Base-by-base conservation (phyloP, 1,140 invertebrate species). In the Micrasema minimum region DNA sequence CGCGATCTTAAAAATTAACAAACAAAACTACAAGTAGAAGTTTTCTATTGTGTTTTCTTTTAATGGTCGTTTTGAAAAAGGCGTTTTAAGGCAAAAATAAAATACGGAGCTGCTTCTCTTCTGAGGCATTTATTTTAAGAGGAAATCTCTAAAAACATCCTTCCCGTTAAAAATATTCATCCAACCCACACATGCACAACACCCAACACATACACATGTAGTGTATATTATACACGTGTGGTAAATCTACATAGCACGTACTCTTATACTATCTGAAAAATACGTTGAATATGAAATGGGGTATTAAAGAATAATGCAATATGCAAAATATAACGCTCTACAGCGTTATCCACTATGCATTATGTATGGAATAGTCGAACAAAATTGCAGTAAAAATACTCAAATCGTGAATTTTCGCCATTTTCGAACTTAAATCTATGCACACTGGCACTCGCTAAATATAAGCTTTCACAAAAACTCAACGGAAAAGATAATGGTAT, bases 361-460 rank as follows among this genome's bases (percentile, higher is more conserved):
- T 55, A 9, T 37, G 26, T 37, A 55, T n/a, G 51, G 23, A 55
- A 55, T 55, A 55, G 22, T 55, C 51, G 7, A 31, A 55, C 23
- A 55, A 55, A n/a, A 55, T 55, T 55, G 51, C 23, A 16, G 22
- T 16, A 55, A 55, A 55, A 55, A 1, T 55, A 1, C 31, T 31
- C 51, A 35, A 55, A 55, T 55, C 51, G 11, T 11, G 26, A 16
- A 55, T 55, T n/a, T 26, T 31, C 51, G 23, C 26, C 43, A 46
- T 55, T 55, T 55, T 35, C 26, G 9, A 16, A 16, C 12, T 5
- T 16, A 35, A 55, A 55, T 55, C 7, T n/a, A 55, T 35, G 23
- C 26, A 16, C 51, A 16, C 26, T 31, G 26, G 51, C 51, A 53
- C 23, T 53, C 26, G 26, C 50, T 20, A 48, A 48, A 48, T 48